A percentile compares a stretch with the other conserved stretches of the same genome.
These are phyloP conservation scores for Rhagophthalmus giganteus DNA, from an alignment of 2,888 invertebrate genomes.

Conservation along the genomic window DNA sequence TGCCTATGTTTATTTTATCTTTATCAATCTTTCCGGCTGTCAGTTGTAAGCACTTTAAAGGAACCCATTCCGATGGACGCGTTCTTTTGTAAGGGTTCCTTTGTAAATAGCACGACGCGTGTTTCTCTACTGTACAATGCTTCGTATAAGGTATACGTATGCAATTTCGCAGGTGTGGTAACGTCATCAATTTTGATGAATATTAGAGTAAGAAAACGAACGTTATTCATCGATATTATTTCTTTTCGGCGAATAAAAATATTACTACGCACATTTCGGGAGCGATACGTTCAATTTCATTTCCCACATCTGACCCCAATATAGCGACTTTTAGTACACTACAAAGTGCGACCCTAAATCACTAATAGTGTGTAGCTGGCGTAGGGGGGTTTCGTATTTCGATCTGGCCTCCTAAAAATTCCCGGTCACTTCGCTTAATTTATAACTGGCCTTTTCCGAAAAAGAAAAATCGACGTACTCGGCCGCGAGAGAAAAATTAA, in stretches of 20 bases:
- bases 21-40: constrained; percentile 31
- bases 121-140: constrained; percentile 15
- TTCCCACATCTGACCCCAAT: constrained; percentile 22
- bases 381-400: constrained; percentile 13
- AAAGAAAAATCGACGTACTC: no score
- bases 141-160: constrained; percentile 10
- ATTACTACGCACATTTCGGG: no score
- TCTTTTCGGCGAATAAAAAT: no score
- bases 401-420: constrained; percentile 3
- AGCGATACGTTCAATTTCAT: no score
- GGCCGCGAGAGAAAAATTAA: no score
- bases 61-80: constrained; percentile 27
- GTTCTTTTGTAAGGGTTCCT: constrained; percentile 20
- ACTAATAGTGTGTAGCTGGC: constrained; percentile 18
- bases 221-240: no score
- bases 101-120: constrained; percentile 17
- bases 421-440: no score
- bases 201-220: no score
- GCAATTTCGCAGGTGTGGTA: not conserved
- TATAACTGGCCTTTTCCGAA: no score
- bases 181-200: no score
- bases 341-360: constrained; percentile 18
- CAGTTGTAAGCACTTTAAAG: constrained; percentile 28
- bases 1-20: constrained; percentile 28
- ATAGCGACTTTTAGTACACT: constrained; percentile 18